These are phyloP conservation scores for roundworm (Caenorhabditis elegans) DNA, from an alignment of 1,140 invertebrate genomes.

Conservation along the genomic window DNA sequence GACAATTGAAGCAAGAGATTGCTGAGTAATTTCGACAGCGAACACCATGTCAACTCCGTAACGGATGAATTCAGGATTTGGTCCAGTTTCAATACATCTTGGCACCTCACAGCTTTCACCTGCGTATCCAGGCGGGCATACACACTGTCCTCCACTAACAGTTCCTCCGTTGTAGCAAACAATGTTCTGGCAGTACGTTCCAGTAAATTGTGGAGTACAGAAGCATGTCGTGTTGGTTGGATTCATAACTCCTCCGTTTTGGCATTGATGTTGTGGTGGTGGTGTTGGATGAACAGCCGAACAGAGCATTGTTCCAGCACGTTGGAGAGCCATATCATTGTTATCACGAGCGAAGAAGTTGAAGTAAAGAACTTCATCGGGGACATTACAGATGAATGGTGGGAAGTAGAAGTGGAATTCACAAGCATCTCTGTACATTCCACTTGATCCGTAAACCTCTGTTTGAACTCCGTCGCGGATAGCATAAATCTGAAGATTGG, in stretches of 20 bases:
- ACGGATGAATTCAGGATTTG: slow-evolving; percentile 16
- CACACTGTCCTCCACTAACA: slow-evolving; percentile 32
- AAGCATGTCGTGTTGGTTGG: slow-evolving; percentile 47
- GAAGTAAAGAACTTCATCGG: slow-evolving; percentile 50
- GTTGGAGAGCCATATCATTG: slow-evolving; percentile 46
- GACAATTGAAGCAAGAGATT: not conserved
- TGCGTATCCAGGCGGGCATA: slow-evolving; percentile 36
- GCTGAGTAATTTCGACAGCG: slow-evolving; percentile 46
- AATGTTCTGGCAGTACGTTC: slow-evolving; percentile 44
- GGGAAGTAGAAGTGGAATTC: slow-evolving; percentile 51
- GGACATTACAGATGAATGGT: slow-evolving; percentile 41
- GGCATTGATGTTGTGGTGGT: slow-evolving; percentile 40
- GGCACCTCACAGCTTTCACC: slow-evolving; percentile 40
- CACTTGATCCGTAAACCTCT: slow-evolving; percentile 49
- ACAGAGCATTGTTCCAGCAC: slow-evolving; percentile 49
- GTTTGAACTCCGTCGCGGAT: slow-evolving; percentile 32
- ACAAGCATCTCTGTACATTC: slow-evolving; percentile 52
- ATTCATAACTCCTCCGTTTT: slow-evolving; percentile 49
- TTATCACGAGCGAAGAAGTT: slow-evolving; percentile 49
- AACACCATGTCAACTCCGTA: slow-evolving; percentile 48
- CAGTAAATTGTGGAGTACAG: slow-evolving; percentile 44
- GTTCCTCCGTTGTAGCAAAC: slow-evolving; percentile 53
- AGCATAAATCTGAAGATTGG: slow-evolving; percentile 48
- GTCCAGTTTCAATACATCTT: slow-evolving; percentile 30
- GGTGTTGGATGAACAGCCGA: slow-evolving; percentile 37